phyloP scores from a whole-genome alignment of 2,113 vertebrate species.

The Pygoscelis antarcticus region DNA sequence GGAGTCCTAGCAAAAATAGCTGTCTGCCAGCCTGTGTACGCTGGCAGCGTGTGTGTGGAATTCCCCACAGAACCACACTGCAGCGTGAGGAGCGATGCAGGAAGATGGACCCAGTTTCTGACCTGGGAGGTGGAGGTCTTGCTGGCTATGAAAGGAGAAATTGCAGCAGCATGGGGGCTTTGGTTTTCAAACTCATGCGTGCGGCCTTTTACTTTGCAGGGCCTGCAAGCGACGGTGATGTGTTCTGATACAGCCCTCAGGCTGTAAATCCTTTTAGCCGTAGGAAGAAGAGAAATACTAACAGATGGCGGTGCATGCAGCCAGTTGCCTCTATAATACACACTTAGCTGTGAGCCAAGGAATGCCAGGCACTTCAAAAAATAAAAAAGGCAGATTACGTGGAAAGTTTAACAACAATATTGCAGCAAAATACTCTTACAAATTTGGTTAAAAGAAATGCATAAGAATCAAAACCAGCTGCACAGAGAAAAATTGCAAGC shows the following conservation, averaged over 20 bases:
- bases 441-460: background rate
- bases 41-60: rapidly evolving
- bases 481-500: background rate
- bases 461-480: background rate
- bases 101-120: background rate
- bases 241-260: background rate
- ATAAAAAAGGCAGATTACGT: background rate
- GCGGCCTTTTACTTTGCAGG: background rate
- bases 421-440: background rate
- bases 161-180: background rate
- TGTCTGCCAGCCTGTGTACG: background rate
- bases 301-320: background rate
- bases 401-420: background rate
- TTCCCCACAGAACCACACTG: background rate
- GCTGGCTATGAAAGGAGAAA: background rate
- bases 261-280: background rate
- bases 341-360: background rate
- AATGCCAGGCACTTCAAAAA: conserved; percentile 30
- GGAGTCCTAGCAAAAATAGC: conserved; percentile 37
- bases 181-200: background rate
- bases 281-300: background rate
- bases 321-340: background rate
- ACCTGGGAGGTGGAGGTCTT: background rate
- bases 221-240: background rate
- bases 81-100: background rate